phyloP scores from a whole-genome alignment of 2,888 invertebrate genomes.

The Melanotus villosus region DNA sequence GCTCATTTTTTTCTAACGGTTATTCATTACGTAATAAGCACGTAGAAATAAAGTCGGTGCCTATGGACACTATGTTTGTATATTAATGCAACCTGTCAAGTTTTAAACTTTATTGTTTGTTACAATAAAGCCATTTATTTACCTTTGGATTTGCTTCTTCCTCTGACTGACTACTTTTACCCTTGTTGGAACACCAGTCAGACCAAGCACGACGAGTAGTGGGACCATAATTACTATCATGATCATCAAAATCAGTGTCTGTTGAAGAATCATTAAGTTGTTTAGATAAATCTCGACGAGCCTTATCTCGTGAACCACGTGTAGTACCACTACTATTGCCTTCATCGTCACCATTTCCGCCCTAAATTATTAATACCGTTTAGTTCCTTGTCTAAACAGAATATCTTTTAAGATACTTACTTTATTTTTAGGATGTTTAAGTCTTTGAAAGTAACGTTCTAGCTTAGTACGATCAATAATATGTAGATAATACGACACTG shows the following conservation, averaged over 20 bases:
- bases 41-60: no score
- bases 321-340: constrained; percentile 53
- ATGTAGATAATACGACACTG: constrained; percentile 98
- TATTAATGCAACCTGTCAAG: no score
- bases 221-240: constrained; percentile 72
- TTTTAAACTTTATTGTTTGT: no score
- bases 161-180: constrained; percentile 75
- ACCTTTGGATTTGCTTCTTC: constrained; percentile 70
- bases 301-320: constrained; percentile 67
- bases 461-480: constrained; percentile 97
- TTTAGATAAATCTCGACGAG: constrained; percentile 71
- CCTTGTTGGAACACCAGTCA: constrained; percentile 77
- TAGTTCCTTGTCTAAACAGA: neutral
- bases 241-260: constrained; percentile 65
- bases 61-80: no score
- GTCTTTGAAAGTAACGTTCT: constrained; percentile 95
- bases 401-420: no score
- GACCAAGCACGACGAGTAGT: constrained; percentile 84
- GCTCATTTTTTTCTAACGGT: no score
- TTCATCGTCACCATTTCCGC: constrained; percentile 58
- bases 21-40: no score
- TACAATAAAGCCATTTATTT: no score
- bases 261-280: constrained; percentile 68
- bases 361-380: no score
- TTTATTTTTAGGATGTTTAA: constrained; percentile 90